Percentiles rank a stretch among this genome's conserved stretches.
These are phyloP conservation scores for Clanis bilineata DNA, from an alignment of 2,888 invertebrate species.

Conservation along the genomic window DNA sequence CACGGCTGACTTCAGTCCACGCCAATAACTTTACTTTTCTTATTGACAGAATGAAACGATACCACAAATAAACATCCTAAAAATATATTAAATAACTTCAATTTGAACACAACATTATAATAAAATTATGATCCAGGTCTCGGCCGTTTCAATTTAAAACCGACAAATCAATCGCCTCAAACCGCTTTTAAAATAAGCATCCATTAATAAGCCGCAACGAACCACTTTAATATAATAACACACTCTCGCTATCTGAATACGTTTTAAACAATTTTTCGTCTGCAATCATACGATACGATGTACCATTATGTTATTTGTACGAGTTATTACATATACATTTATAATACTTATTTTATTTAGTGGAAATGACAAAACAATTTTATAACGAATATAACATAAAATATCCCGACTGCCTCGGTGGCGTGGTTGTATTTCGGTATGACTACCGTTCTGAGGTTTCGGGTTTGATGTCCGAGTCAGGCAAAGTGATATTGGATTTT, in stretches of 20 bases:
- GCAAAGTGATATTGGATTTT: no score
- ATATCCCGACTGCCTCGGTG: no score
- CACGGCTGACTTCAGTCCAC: no score
- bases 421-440: no score
- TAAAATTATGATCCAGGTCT: slow-evolving; percentile 6
- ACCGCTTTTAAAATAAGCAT: neutral
- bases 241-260: neutral
- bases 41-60: neutral
- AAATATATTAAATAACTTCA: neutral
- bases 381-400: no score
- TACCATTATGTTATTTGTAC: neutral
- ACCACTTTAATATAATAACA: slow-evolving; percentile 4
- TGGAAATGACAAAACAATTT: no score
- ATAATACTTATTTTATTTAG: no score
- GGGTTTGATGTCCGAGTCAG: no score
- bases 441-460: no score
- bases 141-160: slow-evolving; percentile 10
- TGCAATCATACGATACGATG: neutral
- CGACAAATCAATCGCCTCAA: neutral
- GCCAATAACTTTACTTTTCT: no score
- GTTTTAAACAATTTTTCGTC: neutral
- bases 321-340: no score
- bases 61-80: neutral
- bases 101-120: neutral
- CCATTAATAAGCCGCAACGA: neutral